A percentile compares a stretch with the other conserved stretches of the same genome.
phyloP scores from a whole-genome alignment of 2,888 invertebrate genomes.

The Hydropsyche betteni region DNA sequence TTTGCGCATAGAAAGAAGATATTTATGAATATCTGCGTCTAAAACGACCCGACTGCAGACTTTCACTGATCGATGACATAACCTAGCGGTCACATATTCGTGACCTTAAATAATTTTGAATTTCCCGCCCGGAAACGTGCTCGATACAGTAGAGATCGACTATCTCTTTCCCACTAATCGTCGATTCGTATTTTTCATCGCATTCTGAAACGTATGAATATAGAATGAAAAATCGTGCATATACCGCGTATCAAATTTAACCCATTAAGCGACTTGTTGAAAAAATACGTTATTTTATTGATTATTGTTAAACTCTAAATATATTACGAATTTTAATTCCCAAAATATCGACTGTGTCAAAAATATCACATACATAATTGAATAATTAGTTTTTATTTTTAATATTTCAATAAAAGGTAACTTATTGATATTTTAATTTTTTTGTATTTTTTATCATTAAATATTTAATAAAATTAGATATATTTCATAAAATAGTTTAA shows the following conservation, averaged over 20 bases:
- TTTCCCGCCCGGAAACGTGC: conserved; percentile 45
- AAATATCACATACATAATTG: no score
- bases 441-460: no score
- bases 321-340: no score
- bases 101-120: conserved; percentile 49
- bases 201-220: not conserved
- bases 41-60: no score
- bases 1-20: not conserved
- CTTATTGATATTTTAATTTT: no score
- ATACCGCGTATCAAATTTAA: not conserved
- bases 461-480: no score
- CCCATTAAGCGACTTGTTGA: conserved; percentile 17
- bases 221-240: not conserved
- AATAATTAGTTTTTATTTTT: no score
- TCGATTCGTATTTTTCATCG: not conserved
- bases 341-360: no score
- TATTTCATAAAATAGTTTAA: no score
- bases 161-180: conserved; percentile 18
- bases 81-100: conserved; percentile 26
- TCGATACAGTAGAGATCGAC: not conserved
- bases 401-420: no score
- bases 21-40: not conserved
- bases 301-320: no score
- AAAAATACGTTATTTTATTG: no score
- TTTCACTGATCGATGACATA: conserved; percentile 23